These are phyloP conservation scores for Nemurella pictetii DNA, from an alignment of 2,888 invertebrate species.

Conservation along the genomic window DNA sequence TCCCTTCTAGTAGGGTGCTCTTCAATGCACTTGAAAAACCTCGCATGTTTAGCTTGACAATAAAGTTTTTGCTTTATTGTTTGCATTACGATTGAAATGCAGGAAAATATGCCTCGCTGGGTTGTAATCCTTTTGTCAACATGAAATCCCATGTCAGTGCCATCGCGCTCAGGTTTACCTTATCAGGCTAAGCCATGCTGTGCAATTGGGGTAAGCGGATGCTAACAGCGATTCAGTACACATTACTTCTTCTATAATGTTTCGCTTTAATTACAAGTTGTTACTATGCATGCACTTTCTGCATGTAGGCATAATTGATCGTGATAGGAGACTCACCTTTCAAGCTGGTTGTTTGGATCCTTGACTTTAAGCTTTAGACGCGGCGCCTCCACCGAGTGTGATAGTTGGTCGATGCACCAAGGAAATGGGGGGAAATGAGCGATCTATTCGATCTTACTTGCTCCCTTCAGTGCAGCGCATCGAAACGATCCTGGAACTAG, in stretches of 20 bases:
- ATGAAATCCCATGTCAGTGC: not conserved
- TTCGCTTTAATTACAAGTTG: not conserved
- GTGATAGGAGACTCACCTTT: not conserved
- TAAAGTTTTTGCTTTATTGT: not conserved
- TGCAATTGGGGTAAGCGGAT: not conserved
- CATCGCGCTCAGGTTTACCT: not conserved
- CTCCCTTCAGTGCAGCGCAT: not conserved
- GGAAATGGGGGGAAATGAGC: too few relatives aligned
- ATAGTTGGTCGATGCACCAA: too few relatives aligned
- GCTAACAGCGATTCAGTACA: not conserved
- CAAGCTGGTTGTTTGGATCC: not conserved
- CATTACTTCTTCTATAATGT: not conserved
- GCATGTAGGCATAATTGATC: not conserved
- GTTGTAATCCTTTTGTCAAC: not conserved
- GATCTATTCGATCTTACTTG: too few relatives aligned
- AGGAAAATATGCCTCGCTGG: not conserved
- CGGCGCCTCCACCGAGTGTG: not conserved
- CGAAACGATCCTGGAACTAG: too few relatives aligned
- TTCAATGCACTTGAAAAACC: not conserved
- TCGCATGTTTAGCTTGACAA: not conserved
- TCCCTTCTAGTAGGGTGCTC: not conserved
- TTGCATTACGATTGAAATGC: not conserved
- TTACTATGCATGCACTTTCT: not conserved
- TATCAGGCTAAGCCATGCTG: not conserved
- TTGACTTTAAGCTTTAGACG: not conserved